Evolutionary conservation across 64 coral and sea anemone species (phyloP).

Genomic region (Stylophora pistillata): DNA sequence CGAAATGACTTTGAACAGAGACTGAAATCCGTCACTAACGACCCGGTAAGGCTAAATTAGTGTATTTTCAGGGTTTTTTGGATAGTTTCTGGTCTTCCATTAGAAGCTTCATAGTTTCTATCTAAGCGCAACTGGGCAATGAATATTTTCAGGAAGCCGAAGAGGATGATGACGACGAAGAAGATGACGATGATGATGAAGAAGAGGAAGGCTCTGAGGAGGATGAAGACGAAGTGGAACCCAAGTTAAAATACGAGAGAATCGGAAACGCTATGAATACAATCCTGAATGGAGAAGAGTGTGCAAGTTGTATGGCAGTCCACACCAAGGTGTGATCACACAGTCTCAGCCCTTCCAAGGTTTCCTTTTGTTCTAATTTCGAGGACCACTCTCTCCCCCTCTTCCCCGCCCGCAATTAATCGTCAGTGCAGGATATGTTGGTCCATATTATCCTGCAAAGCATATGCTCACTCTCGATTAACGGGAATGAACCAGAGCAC

Average conservation of each 20-base stretch:
- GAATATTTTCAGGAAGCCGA: constrained; percentile 4
- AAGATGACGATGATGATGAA: constrained; percentile 41
- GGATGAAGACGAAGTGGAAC: constrained; percentile 93
- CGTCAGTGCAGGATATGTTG: too few relatives aligned
- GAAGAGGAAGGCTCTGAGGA: constrained; percentile 58
- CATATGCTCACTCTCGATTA: too few relatives aligned
- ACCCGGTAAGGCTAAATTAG: neutral
- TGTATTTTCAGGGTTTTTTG: neutral
- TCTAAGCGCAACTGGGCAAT: too few relatives aligned
- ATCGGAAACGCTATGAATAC: constrained; percentile 94
- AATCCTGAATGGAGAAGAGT: constrained; percentile 84
- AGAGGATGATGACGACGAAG: neutral
- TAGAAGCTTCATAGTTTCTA: neutral
- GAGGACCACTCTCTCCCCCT: too few relatives aligned
- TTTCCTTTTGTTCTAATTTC: too few relatives aligned
- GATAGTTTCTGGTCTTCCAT: neutral
- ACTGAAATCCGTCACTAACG: neutral
- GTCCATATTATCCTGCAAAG: too few relatives aligned
- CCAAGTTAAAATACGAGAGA: constrained; percentile 97
- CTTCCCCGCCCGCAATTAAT: too few relatives aligned
- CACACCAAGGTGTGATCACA: constrained; percentile 78
- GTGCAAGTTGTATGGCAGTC: constrained; percentile 99
- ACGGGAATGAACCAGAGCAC: too few relatives aligned
- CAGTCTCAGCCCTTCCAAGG: too few relatives aligned
- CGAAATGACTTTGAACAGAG: neutral